Evolutionary conservation across 1,140 invertebrate genomes (phyloP), one percentile per base, ranked within the genome.

Genomic region (Scaptodrosophila lebanonensis): DNA sequence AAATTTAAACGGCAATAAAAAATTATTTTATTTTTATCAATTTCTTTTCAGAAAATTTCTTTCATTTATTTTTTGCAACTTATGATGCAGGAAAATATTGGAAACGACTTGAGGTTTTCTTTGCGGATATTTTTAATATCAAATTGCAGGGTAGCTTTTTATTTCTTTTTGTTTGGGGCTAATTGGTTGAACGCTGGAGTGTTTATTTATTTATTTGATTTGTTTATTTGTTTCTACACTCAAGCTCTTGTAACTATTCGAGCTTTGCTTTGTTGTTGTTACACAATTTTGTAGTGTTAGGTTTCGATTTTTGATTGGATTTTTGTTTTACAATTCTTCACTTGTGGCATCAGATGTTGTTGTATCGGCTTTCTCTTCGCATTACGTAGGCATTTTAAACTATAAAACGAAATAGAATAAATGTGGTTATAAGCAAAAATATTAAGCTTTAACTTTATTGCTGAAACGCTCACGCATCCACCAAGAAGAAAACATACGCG

Each of bases 281-380:
- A 68, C 64, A 73, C 64, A 49, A 44, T 44, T 25, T 44, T 43
- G 27, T n/a, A 44, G 25, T 44, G 25, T 44, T 44, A 25, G 12
- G 25, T 58, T 52, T 58, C 57, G 13, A 52, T 57, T 49, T 40
- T 47, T 35, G 67, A 60, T 54, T 60, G 33, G 48, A 48, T 52
- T 29, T 36, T 32, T 20, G 15, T 67, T 66, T 50, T 56, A 64
- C 59, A 60, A 54, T 65, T 77, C 79, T 68, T 73, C 68, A 73
- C 68, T 68, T 79, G 79, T 63, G n/a, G 36, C 48, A 39, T 9
- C 39, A 44, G 25, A 32, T 33, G 47, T 50, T 22, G 17, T 12
- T 22, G 11, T 13, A 22, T 43, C 27, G 36, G 50, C 50, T 40
- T 62, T 61, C 51, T 56, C 51, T 56, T 45, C 22, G 47, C 39